Percentiles rank a stretch among this genome's conserved stretches.
phyloP scores from a whole-genome alignment of 1,140 invertebrate genomes.

The Melipona quadrifasciata region DNA sequence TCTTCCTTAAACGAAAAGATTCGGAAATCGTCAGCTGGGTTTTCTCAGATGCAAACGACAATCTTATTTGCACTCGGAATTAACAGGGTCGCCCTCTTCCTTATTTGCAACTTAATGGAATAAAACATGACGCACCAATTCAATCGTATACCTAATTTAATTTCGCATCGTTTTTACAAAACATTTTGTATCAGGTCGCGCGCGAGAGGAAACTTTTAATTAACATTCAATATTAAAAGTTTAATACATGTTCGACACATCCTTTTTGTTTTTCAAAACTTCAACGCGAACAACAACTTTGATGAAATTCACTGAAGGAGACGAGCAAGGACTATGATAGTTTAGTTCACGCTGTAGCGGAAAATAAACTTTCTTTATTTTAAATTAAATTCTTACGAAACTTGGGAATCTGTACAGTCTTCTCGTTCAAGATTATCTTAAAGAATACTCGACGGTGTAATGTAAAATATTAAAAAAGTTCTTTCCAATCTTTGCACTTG shows the following conservation, averaged over 20 bases:
- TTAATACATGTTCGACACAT: neutral
- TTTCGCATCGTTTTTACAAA: too few species aligned
- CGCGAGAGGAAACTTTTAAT: neutral
- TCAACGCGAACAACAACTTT: neutral
- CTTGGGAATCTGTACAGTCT: neutral
- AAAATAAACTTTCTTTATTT: neutral
- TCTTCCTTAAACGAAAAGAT: neutral
- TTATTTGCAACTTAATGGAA: too few species aligned
- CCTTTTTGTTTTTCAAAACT: neutral
- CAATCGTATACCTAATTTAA: too few species aligned
- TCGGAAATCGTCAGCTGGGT: too few species aligned
- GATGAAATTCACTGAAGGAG: neutral
- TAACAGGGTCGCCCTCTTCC: too few species aligned
- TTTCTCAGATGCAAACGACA: too few species aligned
- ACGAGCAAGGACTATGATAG: neutral
- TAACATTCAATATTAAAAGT: neutral
- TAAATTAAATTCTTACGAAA: neutral
- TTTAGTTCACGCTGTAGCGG: neutral
- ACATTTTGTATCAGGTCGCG: accelerated
- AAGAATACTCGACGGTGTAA: neutral
- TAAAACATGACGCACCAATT: too few species aligned
- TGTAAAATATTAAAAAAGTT: neutral
- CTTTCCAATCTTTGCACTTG: neutral
- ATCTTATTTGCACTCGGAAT: too few species aligned
- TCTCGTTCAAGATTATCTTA: neutral